phyloP scores from a whole-genome alignment of 1,140 invertebrate genomes.

The Musca domestica region DNA sequence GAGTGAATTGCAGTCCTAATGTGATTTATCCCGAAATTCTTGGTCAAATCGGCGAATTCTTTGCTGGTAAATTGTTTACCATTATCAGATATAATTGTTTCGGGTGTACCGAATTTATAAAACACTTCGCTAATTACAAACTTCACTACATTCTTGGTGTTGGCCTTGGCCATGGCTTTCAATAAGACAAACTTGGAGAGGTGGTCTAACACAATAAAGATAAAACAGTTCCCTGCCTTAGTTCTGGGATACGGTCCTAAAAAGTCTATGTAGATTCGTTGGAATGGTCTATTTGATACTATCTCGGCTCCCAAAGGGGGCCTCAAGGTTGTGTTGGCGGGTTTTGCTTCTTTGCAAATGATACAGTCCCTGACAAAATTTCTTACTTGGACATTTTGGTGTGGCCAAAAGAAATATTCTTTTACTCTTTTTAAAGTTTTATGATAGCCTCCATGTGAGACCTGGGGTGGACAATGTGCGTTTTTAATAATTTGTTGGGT shows the following conservation, averaged over 20 bases:
- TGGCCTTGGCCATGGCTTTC: background rate
- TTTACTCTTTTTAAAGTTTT: background rate
- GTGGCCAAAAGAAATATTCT: background rate
- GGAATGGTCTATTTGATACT: background rate
- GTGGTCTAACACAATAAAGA: slow-evolving; percentile 1
- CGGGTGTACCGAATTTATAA: background rate
- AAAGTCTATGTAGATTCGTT: no score
- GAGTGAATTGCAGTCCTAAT: no score
- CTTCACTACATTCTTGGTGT: background rate
- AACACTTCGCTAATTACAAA: no score
- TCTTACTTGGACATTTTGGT: background rate
- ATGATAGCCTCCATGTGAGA: background rate
- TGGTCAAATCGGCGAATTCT: background rate
- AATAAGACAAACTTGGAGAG: background rate
- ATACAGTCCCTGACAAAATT: background rate
- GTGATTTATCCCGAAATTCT: background rate
- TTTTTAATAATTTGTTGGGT: background rate
- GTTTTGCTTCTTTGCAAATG: background rate
- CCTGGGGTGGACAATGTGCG: background rate
- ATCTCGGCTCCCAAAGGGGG: background rate
- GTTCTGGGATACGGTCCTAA: no score
- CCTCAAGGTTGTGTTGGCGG: background rate
- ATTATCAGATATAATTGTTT: background rate
- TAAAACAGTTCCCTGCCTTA: no score
- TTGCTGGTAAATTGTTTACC: slow-evolving; percentile 2